Base-by-base conservation (phyloP, 2,797 vertebrate genomes). In the Syndactyla subalaris region DNA sequence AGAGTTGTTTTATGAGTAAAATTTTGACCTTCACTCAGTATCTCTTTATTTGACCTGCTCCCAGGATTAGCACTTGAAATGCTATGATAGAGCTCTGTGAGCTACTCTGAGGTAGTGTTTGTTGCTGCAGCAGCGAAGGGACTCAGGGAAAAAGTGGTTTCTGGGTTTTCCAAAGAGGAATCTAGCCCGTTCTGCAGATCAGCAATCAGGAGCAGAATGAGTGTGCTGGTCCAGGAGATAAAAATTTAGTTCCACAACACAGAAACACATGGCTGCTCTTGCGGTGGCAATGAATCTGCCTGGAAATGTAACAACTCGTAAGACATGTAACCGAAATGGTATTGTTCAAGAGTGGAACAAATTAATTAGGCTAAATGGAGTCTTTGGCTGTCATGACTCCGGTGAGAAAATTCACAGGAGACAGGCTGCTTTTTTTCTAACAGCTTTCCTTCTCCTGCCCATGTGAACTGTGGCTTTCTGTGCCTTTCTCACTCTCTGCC, bases 321-420 rank as follows among this genome's bases (percentile, higher is more conserved):
- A 63, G 91, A 94, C 9, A 3, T 74, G 83, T 74, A 93, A 45
- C 71, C 0, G 6, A 85, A 93, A 93, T 87, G 49, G 77, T 79
- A 85, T 89, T 95, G 83, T 93, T 90, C 74, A 78, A 9, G 83
- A 86, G 57, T 93, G 93, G 95, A 96, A 94, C 85, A 84, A 93
- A 92, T 95, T 89, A 95, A 95, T 94, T 94, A 85, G 49, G 43
- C 63, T 88, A 93, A 90, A 79, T 90, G 83, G 91, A 91, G 74
- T 54, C 73, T 93, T 89, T 63, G 59, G 30, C 87, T 88, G 83
- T 89, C 83, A 43, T 32, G 59, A 79, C 45, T 85, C 51, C 5
- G 4, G 78, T 30, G 72, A 87, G 88, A 77, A 95, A 91, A 93
- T 88, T 82, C 63, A 19, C 78, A 73, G 85, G 65, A 84, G 65